Evolutionary conservation across 2,888 invertebrate genomes (phyloP).

Genomic region (Leucania comma): DNA sequence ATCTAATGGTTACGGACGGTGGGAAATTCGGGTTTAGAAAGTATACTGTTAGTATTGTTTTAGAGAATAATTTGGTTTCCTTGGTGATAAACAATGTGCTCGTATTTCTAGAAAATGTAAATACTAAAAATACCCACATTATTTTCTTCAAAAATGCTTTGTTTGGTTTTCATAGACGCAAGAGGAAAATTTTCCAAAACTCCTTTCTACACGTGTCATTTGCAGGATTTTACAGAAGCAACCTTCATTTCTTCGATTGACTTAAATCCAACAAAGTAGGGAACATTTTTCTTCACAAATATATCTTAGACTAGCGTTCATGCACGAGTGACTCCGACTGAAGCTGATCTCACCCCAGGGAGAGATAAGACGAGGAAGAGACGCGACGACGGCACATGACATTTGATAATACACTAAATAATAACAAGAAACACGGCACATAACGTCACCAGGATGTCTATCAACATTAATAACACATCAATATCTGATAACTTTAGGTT

Average conservation of each 20-base stretch:
- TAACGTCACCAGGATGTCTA: slow-evolving; percentile 4
- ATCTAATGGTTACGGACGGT: slow-evolving; percentile 33
- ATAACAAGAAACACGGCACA: slow-evolving; percentile 8
- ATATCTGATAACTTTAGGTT: slow-evolving; percentile 44
- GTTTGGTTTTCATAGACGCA: not conserved
- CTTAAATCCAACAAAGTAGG: slow-evolving; percentile 22
- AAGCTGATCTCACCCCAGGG: slow-evolving; percentile 45
- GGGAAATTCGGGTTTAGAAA: slow-evolving; percentile 9
- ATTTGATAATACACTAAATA: slow-evolving; percentile 22
- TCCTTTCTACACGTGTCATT: not conserved
- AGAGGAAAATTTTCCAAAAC: too few relatives aligned
- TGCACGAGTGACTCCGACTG: slow-evolving; percentile 46
- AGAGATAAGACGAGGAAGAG: slow-evolving; percentile 30
- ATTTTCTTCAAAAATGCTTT: not conserved
- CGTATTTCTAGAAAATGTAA: not conserved
- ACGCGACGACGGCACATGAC: slow-evolving; percentile 31
- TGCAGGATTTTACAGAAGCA: not conserved
- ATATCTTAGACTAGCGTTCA: slow-evolving; percentile 39
- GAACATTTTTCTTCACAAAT: slow-evolving; percentile 31
- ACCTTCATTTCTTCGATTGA: slow-evolving; percentile 17
- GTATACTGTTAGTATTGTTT: slow-evolving; percentile 10
- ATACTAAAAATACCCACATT: not conserved
- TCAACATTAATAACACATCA: slow-evolving; percentile 35
- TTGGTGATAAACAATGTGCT: not conserved
- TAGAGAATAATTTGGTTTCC: not conserved